phyloP scores from a whole-genome alignment of 1,140 invertebrate species.

The Caenorhabditis briggsae region DNA sequence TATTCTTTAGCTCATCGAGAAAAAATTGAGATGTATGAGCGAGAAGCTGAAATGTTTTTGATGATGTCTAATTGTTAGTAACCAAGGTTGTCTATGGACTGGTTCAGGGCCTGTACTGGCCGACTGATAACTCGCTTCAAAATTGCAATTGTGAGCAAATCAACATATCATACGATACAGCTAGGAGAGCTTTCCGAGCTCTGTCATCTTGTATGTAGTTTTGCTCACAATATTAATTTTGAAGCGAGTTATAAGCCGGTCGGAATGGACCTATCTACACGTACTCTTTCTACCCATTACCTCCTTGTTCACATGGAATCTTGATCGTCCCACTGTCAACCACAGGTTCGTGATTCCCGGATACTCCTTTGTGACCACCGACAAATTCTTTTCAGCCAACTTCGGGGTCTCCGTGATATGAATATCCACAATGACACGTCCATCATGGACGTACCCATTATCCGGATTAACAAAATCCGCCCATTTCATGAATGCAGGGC shows the following conservation, averaged over 20 bases:
- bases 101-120: too few relatives aligned
- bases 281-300: not conserved
- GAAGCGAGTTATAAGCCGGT: too few relatives aligned
- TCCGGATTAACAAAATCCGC: not conserved
- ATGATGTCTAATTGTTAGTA: too few relatives aligned
- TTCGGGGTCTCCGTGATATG: not conserved
- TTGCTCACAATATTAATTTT: too few relatives aligned
- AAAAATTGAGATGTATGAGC: constrained; percentile 8
- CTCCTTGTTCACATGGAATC: constrained; percentile 14
- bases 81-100: too few relatives aligned
- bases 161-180: too few relatives aligned
- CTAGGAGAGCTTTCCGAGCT: too few relatives aligned
- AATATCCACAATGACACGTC: not conserved
- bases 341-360: not conserved
- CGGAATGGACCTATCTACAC: too few relatives aligned
- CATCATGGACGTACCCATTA: not conserved
- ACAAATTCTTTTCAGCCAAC: not conserved
- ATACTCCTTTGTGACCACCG: not conserved
- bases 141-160: too few relatives aligned
- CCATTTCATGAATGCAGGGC: constrained; percentile 21
- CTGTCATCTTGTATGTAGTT: too few relatives aligned
- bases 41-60: constrained; percentile 21
- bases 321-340: not conserved
- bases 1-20: not conserved
- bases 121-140: too few relatives aligned